Evolutionary conservation across 2,888 invertebrate genomes (phyloP).

Genomic region (Plutella xylostella): DNA sequence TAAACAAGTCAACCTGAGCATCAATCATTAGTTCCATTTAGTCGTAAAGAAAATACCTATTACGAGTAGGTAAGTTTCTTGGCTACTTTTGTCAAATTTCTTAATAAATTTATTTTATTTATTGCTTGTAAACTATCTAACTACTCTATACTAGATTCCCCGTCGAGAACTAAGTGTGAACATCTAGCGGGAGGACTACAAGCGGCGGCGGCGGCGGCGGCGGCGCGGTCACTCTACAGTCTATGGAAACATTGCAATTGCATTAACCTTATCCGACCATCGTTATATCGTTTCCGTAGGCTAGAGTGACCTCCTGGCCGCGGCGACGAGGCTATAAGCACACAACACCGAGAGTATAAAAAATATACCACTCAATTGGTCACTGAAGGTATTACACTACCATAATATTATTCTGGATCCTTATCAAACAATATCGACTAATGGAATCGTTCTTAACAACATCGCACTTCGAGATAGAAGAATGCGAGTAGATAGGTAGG

Average conservation of each 20-base stretch:
- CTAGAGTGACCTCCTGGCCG: too few species aligned
- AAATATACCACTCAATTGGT: conserved; percentile 27
- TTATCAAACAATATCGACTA: conserved; percentile 9
- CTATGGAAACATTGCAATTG: not conserved
- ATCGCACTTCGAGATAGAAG: too few species aligned
- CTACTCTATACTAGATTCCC: conserved; percentile 37
- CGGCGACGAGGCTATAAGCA: too few species aligned
- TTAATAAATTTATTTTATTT: conserved; percentile 36
- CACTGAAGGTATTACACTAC: conserved; percentile 15
- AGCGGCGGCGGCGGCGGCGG: not conserved
- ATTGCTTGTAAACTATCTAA: conserved; percentile 59
- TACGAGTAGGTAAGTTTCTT: not conserved
- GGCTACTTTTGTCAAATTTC: conserved; percentile 47
- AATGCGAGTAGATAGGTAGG: too few species aligned
- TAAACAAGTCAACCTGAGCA: not conserved
- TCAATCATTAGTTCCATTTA: too few species aligned
- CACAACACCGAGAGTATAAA: conserved; percentile 22
- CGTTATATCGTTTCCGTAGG: too few species aligned
- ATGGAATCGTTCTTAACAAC: too few species aligned
- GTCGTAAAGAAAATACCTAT: not conserved
- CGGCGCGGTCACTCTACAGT: not conserved
- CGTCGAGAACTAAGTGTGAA: conserved; percentile 28
- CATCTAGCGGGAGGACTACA: conserved; percentile 20
- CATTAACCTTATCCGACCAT: not conserved
- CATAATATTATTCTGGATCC: conserved; percentile 16